Evolutionary conservation across 2,888 invertebrate genomes (phyloP).

Genomic region (Bhutanitis thaidina): DNA sequence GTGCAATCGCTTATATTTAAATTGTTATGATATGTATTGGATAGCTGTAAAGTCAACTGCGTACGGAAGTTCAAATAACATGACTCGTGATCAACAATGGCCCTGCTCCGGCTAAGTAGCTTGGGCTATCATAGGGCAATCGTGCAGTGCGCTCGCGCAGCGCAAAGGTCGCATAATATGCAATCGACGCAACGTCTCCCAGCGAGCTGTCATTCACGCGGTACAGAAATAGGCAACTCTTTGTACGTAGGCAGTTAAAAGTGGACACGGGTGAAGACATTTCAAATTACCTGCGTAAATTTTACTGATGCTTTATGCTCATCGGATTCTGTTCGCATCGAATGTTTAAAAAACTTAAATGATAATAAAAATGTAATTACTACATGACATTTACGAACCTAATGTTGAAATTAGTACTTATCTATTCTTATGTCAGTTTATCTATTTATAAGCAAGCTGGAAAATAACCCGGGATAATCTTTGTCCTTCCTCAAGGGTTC

Average conservation of each 20-base stretch:
- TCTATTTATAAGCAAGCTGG: too few relatives aligned
- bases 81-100: constrained; percentile 30
- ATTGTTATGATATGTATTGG: neutral
- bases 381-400: constrained; percentile 5
- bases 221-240: constrained; percentile 27
- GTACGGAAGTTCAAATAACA: constrained; percentile 39
- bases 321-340: neutral
- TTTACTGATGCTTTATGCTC: constrained; percentile 12
- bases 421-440: too few relatives aligned
- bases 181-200: constrained; percentile 33
- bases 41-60: neutral
- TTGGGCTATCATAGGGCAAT: constrained; percentile 52
- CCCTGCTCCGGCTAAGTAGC: constrained; percentile 46
- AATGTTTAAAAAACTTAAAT: constrained; percentile 7
- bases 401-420: too few relatives aligned
- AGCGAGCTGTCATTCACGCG: constrained; percentile 38
- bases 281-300: constrained; percentile 20
- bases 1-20: too few relatives aligned
- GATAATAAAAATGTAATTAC: neutral
- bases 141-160: constrained; percentile 38
- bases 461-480: too few relatives aligned
- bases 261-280: constrained; percentile 21
- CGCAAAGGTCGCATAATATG: constrained; percentile 55
- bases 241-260: constrained; percentile 20
- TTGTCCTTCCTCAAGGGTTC: too few relatives aligned